These are phyloP conservation scores for Caenorhabditis latens DNA, from an alignment of 1,140 invertebrate genomes.

Conservation along the genomic window DNA sequence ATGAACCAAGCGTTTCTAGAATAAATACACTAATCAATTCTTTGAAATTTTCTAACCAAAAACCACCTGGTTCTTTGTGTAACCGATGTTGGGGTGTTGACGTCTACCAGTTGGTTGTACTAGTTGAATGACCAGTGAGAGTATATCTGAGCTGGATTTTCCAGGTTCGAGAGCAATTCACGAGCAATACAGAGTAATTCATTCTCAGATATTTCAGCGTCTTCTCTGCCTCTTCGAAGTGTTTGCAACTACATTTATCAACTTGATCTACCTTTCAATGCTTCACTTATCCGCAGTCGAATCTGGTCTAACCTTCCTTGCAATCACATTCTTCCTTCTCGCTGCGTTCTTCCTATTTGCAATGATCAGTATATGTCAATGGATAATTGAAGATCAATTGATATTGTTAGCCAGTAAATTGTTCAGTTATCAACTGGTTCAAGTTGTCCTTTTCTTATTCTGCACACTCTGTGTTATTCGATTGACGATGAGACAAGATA, in stretches of 20 bases:
- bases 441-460: neutral
- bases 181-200: neutral
- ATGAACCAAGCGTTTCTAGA: no score
- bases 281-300: constrained; percentile 5
- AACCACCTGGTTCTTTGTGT: no score
- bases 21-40: no score
- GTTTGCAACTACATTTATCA: neutral
- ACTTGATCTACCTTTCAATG: constrained; percentile 30
- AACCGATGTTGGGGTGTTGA: no score
- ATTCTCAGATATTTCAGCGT: neutral
- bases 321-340: constrained; percentile 10
- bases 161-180: neutral
- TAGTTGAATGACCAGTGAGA: no score
- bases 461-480: constrained; percentile 13
- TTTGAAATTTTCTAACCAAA: no score
- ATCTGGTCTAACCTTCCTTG: constrained; percentile 1
- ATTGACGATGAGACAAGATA: constrained; percentile 1
- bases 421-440: constrained; percentile 27
- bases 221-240: constrained; percentile 6
- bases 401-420: neutral
- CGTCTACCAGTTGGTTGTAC: no score
- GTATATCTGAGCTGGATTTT: neutral
- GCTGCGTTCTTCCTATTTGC: neutral
- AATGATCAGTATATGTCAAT: constrained; percentile 1
- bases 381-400: neutral